A percentile compares a stretch with the other conserved stretches of the same genome.
Conservation (phyloP, 2,113 vertebrate species). For the Oryzias melastigma region DNA sequence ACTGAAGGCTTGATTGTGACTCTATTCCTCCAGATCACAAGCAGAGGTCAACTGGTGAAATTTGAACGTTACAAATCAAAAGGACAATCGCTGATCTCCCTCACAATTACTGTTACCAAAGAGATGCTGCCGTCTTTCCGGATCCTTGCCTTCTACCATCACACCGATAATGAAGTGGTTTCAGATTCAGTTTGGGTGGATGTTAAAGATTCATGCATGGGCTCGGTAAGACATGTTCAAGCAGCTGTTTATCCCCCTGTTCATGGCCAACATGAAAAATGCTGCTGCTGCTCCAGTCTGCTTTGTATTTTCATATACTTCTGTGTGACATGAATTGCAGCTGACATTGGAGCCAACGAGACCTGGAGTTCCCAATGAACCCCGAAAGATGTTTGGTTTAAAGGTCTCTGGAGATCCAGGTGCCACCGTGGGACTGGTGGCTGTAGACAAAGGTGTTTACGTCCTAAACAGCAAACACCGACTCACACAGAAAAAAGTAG, state of each 20-base stretch:
- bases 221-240: conserved; percentile 68
- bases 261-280: no score
- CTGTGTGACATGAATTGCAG: conserved; percentile 30
- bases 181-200: conserved; percentile 81
- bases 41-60: conserved; percentile 67
- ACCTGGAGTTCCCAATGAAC: neutral
- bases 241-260: no score
- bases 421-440: conserved; percentile 75
- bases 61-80: conserved; percentile 21
- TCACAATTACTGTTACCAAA: conserved; percentile 46
- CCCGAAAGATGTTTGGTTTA: conserved; percentile 30
- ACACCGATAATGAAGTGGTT: conserved; percentile 65
- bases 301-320: no score
- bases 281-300: no score
- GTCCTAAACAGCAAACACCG: conserved; percentile 72
- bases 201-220: conserved; percentile 74
- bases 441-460: conserved; percentile 78
- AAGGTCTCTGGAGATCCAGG: no score
- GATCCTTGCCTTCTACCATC: conserved; percentile 73
- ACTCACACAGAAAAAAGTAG: conserved; percentile 76
- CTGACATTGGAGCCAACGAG: conserved; percentile 45
- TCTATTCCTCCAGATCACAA: no score
- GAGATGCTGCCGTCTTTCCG: conserved; percentile 74
- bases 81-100: conserved; percentile 54
- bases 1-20: neutral